Conservation (phyloP, 2,888 invertebrate genomes). For the Agriopis marginaria region DNA sequence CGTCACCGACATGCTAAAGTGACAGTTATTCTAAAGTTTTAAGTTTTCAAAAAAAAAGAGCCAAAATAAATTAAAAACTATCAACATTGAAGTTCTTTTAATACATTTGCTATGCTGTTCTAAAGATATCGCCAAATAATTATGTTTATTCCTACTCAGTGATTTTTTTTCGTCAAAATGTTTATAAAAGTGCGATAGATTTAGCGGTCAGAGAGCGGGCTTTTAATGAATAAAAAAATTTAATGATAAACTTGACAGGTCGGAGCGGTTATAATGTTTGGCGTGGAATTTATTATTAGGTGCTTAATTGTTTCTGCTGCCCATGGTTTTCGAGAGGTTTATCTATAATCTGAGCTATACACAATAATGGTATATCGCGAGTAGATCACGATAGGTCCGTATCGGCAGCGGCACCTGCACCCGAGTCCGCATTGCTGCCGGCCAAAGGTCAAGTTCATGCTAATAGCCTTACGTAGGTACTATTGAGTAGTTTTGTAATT, state of each 20-base stretch:
- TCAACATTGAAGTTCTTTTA: too few relatives aligned
- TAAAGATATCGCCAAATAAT: too few relatives aligned
- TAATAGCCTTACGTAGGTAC: not conserved
- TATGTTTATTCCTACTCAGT: too few relatives aligned
- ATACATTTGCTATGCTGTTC: too few relatives aligned
- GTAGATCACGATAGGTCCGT: conserved; percentile 18
- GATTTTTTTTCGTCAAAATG: too few relatives aligned
- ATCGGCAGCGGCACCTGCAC: conserved; percentile 31
- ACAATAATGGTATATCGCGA: conserved; percentile 23
- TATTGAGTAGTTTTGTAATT: conserved; percentile 3
- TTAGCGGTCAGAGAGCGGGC: not conserved
- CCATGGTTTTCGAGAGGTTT: conserved; percentile 15
- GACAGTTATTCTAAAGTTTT: too few relatives aligned
- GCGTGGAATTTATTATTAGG: not conserved
- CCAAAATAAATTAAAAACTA: too few relatives aligned
- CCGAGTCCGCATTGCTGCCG: conserved; percentile 24
- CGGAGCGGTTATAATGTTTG: not conserved
- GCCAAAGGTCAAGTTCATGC: conserved; percentile 32
- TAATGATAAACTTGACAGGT: not conserved
- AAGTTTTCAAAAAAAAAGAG: too few relatives aligned
- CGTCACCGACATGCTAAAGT: too few relatives aligned
- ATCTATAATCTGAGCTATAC: conserved; percentile 20
- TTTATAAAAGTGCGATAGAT: not conserved
- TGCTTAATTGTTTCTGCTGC: conserved; percentile 14
- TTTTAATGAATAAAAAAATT: not conserved